Evolutionary conservation across 2,888 invertebrate species (phyloP), one percentile per base, ranked within the genome.

Genomic region (Lasioglossum pauxillum): DNA sequence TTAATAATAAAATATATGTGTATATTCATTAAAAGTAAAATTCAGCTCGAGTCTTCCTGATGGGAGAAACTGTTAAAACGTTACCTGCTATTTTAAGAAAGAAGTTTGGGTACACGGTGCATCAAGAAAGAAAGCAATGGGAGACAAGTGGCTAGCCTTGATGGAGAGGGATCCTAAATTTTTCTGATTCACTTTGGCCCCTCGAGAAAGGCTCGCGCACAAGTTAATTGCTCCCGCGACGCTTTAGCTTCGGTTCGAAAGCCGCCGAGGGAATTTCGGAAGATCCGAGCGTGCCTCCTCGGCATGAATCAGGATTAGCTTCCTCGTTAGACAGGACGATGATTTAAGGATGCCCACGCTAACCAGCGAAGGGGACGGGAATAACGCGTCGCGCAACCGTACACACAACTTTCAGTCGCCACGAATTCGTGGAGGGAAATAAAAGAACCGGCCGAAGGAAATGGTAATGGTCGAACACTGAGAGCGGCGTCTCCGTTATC

Each of bases 261-360:
- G 64, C 44, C 23, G 10, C 38, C 31, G 69, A 69, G 75, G 72
- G 69, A 72, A 80, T 69, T 49, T 12, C 49, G 23, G 67, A 81
- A 80, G 75, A 64, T 78, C 78, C 79, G 72, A 69, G 79, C 86
- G 83, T 80, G 78, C 84, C 83, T 81, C 72, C 79, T 76, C 91
- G 89, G 75, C 88, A 93, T 93, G 94, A 93, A 93, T 93, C 93
- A 93, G 92, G 93, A 93, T 93, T 93, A 93, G 91, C 89, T 89
- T 85, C 87, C 84, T 89, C 88, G 90, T 92, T 90, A 91, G 93
- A 94, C 93, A 92, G 91, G 88, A 84, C 82, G 82, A 89, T 93
- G 94, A 93, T 93, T 93, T 93, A 93, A 94, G 92, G 91, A 88
- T 88, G 85, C 84, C 85, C 88, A 84, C 81, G 78, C 76, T 74